Evolutionary conservation across 2,797 vertebrate genomes (phyloP).

Genomic region (Anguilla marmorata): DNA sequence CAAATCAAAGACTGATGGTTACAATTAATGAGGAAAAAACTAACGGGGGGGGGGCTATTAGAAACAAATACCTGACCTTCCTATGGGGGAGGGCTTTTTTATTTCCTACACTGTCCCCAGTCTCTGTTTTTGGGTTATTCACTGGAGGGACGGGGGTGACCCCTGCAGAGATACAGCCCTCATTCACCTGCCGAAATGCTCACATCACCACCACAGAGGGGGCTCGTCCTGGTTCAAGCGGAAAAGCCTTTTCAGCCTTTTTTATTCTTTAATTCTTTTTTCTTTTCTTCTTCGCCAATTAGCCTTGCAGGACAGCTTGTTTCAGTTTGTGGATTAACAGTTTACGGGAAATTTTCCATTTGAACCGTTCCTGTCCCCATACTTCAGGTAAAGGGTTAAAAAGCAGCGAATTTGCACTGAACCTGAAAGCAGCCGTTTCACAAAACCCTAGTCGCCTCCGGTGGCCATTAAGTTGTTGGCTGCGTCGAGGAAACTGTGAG

Average conservation of each 20-base stretch:
- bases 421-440: not conserved
- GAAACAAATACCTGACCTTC: not conserved
- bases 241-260: not conserved
- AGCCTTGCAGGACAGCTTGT: not conserved
- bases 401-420: not conserved
- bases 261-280: not conserved
- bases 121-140: not conserved
- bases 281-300: not conserved
- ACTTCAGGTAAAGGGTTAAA: not conserved
- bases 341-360: not conserved
- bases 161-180: not conserved
- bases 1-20: not conserved
- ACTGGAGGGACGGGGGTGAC: not conserved
- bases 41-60: not conserved
- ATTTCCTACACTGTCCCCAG: not conserved
- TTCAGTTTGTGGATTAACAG: not conserved
- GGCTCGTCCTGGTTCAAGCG: not conserved
- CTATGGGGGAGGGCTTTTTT: not conserved
- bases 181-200: not conserved
- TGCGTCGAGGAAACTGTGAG: conserved; percentile 26
- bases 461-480: not conserved
- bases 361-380: not conserved
- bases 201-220: not conserved
- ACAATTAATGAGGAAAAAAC: not conserved
- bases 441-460: not conserved